These are phyloP conservation scores for Melieria picta DNA, from an alignment of 2,888 invertebrate species.

Conservation along the genomic window DNA sequence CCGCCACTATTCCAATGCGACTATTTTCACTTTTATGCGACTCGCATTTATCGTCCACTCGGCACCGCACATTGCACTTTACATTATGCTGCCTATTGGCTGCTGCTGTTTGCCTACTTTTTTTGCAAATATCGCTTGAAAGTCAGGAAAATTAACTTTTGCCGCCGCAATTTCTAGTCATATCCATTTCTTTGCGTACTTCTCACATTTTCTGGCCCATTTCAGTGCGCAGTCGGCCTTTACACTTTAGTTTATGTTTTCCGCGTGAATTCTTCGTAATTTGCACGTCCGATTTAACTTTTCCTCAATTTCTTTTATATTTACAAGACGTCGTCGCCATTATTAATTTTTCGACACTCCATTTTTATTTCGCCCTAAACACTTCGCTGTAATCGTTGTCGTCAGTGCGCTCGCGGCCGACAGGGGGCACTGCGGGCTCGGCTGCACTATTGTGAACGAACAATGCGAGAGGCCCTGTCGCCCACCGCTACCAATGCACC, in stretches of 20 bases:
- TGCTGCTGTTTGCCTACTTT: constrained; percentile 32
- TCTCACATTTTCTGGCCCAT: constrained; percentile 30
- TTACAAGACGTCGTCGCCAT: constrained; percentile 63
- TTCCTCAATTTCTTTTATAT: constrained; percentile 57
- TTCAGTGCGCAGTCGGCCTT: constrained; percentile 26
- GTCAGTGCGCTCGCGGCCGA: neutral
- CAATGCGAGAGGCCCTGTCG: neutral
- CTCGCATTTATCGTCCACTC: constrained; percentile 36
- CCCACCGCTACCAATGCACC: neutral
- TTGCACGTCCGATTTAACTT: constrained; percentile 45
- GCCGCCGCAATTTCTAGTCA: constrained; percentile 54
- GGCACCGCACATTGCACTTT: constrained; percentile 17
- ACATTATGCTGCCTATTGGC: constrained; percentile 33
- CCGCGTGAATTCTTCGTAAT: constrained; percentile 36
- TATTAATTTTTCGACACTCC: constrained; percentile 56
- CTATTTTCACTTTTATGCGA: constrained; percentile 38
- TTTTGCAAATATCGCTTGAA: constrained; percentile 29
- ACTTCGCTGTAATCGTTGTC: constrained; percentile 27
- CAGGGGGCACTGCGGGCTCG: constrained; percentile 13
- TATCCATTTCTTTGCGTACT: constrained; percentile 31
- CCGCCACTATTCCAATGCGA: constrained; percentile 11
- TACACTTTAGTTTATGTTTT: constrained; percentile 36
- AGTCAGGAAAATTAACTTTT: constrained; percentile 50
- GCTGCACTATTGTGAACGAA: constrained; percentile 15
- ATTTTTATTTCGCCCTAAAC: constrained; percentile 35